Base-by-base conservation (phyloP, 2,797 vertebrate species). In the Antrozous pallidus region DNA sequence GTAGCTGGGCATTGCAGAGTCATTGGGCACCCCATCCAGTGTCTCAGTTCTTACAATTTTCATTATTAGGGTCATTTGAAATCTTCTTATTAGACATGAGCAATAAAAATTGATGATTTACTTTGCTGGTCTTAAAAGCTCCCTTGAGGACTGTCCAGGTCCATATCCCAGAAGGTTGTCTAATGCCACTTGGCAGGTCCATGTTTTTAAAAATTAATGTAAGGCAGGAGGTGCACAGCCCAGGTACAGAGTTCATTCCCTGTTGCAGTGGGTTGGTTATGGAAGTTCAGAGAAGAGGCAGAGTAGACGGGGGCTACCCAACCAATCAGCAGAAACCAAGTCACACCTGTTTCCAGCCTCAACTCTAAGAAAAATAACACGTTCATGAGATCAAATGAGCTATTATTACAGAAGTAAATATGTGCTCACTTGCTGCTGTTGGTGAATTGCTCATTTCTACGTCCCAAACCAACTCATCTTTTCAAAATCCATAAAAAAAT, bases 241-340 rank as follows among this genome's bases (percentile, higher is more conserved):
- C 61, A 47, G 47, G 49, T 7, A 24, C n/a, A 17, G 12, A 38
- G 20, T 47, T 95, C 93, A 31, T 24, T 63, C 42, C 8, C 12
- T 63, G 54, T 49, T 86, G 31, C 22, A 2, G 38, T 87, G 86
- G 69, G 63, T 58, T 3, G 42, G 20, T 83, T 78, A 8, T 9
- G 54, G 63, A 83, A 61, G n/a, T 2, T 2, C 93, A 88, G 13
- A 91, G 94, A 93, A 75, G 6, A 7, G 18, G 40, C 0, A 65
- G 8, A 4, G 11, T 3, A 0, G 17, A 2, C 4, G 1, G 1
- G 3, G 0, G 26, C 92, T 88, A 83, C 10, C 51, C 71, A 90
- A 7, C 3, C 18, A n/a, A 12, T 47, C 20, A 0, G 42, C 81
- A 24, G 22, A 87, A 94, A 92, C 31, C 42, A 33, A 51, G 8